Evolutionary conservation across 2,888 invertebrate genomes (phyloP).

Genomic region (Andrena camellia): DNA sequence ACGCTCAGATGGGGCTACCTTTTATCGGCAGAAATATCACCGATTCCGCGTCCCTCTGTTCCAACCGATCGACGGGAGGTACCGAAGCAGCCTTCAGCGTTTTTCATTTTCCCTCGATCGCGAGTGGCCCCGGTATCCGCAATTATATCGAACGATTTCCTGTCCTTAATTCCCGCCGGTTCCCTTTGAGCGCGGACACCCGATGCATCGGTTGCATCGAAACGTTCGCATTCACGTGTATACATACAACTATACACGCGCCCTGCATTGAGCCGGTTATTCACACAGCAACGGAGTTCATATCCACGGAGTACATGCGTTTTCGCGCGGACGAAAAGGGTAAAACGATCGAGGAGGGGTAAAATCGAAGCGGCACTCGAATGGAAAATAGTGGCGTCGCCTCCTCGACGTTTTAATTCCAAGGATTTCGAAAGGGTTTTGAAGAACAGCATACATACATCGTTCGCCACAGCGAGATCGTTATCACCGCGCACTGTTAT

Average conservation of each 20-base stretch:
- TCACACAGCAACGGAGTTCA: conserved; percentile 30
- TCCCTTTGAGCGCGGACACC: conserved; percentile 39
- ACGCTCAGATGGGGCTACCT: conserved; percentile 68
- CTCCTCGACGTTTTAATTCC: conserved; percentile 43
- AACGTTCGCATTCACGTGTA: conserved; percentile 48
- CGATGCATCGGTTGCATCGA: conserved; percentile 45
- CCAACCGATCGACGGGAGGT: conserved; percentile 42
- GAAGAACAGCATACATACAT: neutral
- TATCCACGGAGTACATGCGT: conserved; percentile 52
- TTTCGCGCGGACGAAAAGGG: conserved; percentile 16
- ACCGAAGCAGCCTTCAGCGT: conserved; percentile 16
- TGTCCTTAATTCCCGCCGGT: conserved; percentile 25
- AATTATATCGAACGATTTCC: conserved; percentile 14
- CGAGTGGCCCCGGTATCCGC: conserved; percentile 1
- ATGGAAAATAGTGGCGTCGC: conserved; percentile 34
- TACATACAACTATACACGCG: neutral
- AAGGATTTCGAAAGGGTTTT: conserved; percentile 9
- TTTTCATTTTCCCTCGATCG: conserved; percentile 4
- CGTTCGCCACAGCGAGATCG: neutral
- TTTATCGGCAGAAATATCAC: conserved; percentile 74
- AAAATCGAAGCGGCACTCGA: conserved; percentile 31
- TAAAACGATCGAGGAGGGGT: conserved; percentile 12
- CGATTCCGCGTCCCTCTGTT: conserved; percentile 67
- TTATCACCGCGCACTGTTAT: neutral
- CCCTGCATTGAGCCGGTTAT: conserved; percentile 24